Evolutionary conservation across 2,113 vertebrate species (phyloP).

Genomic region (Mus spicilegus): DNA sequence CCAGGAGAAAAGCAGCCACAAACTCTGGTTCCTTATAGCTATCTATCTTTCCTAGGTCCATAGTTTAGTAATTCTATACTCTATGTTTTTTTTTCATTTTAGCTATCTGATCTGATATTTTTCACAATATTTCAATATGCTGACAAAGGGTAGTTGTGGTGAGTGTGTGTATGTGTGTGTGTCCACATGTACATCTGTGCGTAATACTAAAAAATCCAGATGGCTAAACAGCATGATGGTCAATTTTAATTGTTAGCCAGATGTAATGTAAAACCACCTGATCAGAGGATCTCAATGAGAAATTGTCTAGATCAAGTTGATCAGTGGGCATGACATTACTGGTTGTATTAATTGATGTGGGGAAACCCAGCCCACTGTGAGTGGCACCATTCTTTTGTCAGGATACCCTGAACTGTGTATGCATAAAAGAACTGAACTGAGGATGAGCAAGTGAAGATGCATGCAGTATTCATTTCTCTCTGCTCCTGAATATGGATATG

Average conservation of each 20-base stretch:
- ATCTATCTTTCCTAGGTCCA: not conserved
- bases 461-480: not conserved
- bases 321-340: not conserved
- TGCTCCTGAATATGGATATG: not conserved
- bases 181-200: not conserved
- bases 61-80: conserved; percentile 4
- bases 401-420: not conserved
- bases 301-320: not conserved
- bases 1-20: not conserved
- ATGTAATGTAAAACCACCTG: not conserved
- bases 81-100: conserved; percentile 33
- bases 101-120: not conserved
- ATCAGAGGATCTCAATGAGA: not conserved
- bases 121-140: conserved; percentile 17
- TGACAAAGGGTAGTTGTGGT: not conserved
- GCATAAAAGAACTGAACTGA: not conserved
- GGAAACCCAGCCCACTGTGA: not conserved
- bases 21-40: not conserved
- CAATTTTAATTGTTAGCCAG: not conserved
- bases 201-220: not conserved
- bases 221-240: not conserved
- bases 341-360: not conserved
- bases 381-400: not conserved
- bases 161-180: not conserved
- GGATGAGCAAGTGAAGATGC: not conserved